Conservation (phyloP, 2,113 vertebrate species). For the Chloropsis cyanopogon region DNA sequence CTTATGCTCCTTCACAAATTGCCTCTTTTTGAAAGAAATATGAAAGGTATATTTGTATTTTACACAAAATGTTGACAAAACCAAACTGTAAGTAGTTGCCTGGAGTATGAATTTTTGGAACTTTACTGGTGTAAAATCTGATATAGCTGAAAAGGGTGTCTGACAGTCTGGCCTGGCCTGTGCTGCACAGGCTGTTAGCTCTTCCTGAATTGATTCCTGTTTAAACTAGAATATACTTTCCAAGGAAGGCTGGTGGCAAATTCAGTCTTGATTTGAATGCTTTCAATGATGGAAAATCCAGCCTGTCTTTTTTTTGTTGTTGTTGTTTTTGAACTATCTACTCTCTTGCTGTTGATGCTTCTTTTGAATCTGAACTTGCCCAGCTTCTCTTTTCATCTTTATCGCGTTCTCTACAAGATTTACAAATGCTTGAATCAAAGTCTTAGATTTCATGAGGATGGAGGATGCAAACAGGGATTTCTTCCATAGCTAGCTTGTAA, state of each 20-base stretch:
- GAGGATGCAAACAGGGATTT: background rate
- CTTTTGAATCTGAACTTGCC: background rate
- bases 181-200: accelerated
- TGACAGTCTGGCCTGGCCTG: background rate
- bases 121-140: background rate
- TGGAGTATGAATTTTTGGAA: background rate
- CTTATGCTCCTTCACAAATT: background rate
- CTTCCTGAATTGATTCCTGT: background rate
- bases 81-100: background rate
- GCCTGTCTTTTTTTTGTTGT: background rate
- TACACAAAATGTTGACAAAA: background rate
- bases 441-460: background rate
- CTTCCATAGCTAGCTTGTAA: background rate
- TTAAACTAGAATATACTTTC: background rate
- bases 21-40: background rate
- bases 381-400: background rate
- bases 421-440: background rate
- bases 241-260: background rate
- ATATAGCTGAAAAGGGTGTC: background rate
- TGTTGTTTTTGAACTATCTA: background rate
- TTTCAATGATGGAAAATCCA: background rate
- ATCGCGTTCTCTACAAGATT: background rate
- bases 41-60: background rate
- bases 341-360: background rate
- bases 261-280: background rate